phyloP scores from a whole-genome alignment of 2,888 invertebrate genomes.

The Pherbina coryleti region DNA sequence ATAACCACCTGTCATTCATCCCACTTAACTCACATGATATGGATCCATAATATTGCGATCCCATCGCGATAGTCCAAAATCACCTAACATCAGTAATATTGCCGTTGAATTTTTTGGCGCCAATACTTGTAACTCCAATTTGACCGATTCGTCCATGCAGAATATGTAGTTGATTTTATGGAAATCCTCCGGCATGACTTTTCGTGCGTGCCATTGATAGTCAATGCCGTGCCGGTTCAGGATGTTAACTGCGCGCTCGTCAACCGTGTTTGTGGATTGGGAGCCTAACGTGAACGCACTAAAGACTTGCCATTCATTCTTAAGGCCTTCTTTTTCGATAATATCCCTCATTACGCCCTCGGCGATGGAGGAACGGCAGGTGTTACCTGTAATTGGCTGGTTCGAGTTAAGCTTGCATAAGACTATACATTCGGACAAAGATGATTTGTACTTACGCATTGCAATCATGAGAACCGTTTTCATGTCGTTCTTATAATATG shows the following conservation, averaged over 20 bases:
- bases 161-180: conserved; percentile 86
- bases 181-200: conserved; percentile 80
- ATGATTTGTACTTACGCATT: conserved; percentile 51
- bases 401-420: too few species aligned
- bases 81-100: conserved; percentile 81
- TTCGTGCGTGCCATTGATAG: conserved; percentile 81
- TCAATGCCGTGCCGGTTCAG: conserved; percentile 79
- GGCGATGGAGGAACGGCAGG: conserved; percentile 94
- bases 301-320: conserved; percentile 83
- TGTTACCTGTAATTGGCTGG: conserved; percentile 78
- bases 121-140: conserved; percentile 74
- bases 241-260: conserved; percentile 78
- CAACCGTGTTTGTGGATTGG: conserved; percentile 87
- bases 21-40: conserved; percentile 80
- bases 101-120: conserved; percentile 73
- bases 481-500: conserved; percentile 36
- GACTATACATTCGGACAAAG: too few species aligned
- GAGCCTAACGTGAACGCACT: conserved; percentile 90
- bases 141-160: conserved; percentile 93
- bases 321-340: conserved; percentile 75
- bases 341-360: conserved; percentile 88
- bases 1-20: conserved; percentile 56
- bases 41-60: conserved; percentile 87
- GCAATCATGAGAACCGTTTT: conserved; percentile 60
- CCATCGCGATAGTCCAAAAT: conserved; percentile 80